These are phyloP conservation scores for Tetragonisca angustula DNA, from an alignment of 2,888 invertebrate genomes.

Conservation along the genomic window DNA sequence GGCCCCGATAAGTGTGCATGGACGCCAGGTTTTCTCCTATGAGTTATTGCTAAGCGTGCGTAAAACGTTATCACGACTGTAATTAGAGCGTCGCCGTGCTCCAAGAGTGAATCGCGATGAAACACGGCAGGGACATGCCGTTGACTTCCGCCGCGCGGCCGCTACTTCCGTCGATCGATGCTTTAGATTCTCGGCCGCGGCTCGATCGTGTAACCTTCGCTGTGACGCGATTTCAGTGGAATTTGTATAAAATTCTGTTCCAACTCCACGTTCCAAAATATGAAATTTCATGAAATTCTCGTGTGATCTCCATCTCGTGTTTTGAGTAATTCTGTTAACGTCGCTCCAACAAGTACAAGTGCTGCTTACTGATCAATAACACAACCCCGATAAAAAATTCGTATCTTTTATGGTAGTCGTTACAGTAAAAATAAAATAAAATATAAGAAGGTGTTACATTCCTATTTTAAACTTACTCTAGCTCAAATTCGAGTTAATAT, in stretches of 20 bases:
- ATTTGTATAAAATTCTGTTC: background rate
- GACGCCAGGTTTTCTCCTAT: conserved; percentile 74
- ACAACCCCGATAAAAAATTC: no score
- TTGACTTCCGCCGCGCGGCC: conserved; percentile 34
- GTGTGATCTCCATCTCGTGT: no score
- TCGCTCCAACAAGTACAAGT: no score
- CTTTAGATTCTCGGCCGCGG: conserved; percentile 11
- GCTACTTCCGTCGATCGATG: conserved; percentile 33
- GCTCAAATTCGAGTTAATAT: no score
- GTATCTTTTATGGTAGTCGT: no score
- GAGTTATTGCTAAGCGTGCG: conserved; percentile 75
- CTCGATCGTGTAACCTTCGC: background rate
- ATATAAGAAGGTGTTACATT: no score
- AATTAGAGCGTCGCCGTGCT: conserved; percentile 77
- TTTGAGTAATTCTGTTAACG: no score
- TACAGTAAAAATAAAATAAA: no score
- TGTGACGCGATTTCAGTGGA: background rate
- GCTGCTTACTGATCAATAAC: no score
- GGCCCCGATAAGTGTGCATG: conserved; percentile 71
- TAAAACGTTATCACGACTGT: conserved; percentile 77
- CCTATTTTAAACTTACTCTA: no score
- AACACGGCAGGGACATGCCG: conserved; percentile 64
- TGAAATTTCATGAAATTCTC: no score
- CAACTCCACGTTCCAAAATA: no score
- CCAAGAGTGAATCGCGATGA: conserved; percentile 76